phyloP scores from a whole-genome alignment of 2,888 invertebrate species.

The Dicyrtoma fusca region DNA sequence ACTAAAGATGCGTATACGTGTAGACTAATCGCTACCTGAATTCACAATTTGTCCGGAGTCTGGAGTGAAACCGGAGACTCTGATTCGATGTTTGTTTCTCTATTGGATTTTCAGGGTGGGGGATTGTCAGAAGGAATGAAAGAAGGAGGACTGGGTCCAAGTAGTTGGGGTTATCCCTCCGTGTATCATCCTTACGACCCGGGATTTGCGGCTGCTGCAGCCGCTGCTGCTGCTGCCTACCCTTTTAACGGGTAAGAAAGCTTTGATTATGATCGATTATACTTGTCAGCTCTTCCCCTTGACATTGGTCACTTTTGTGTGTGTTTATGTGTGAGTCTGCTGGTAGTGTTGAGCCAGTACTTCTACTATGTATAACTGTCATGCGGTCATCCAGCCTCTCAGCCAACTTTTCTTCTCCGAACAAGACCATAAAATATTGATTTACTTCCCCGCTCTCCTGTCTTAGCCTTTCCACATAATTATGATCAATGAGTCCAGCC shows the following conservation, averaged over 20 bases:
- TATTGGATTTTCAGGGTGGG: constrained; percentile 41
- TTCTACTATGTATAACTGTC: constrained; percentile 34
- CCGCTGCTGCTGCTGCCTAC: constrained; percentile 83
- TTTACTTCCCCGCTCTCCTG: not conserved
- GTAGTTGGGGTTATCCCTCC: constrained; percentile 87
- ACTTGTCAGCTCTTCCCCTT: constrained; percentile 28
- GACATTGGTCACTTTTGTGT: constrained; percentile 32
- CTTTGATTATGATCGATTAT: constrained; percentile 54
- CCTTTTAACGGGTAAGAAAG: constrained; percentile 90
- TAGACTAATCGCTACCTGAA: too few species aligned
- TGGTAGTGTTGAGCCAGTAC: too few species aligned
- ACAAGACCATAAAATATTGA: constrained; percentile 6
- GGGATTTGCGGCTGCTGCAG: constrained; percentile 59
- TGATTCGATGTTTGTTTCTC: constrained; percentile 21
- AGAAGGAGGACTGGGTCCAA: constrained; percentile 69
- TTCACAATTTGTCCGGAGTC: too few species aligned
- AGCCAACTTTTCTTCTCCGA: constrained; percentile 38
- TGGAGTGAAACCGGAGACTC: not conserved
- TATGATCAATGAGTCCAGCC: constrained; percentile 55
- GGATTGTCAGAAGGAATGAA: constrained; percentile 49
- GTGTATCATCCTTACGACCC: constrained; percentile 90
- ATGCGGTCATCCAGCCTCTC: constrained; percentile 44
- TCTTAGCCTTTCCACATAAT: constrained; percentile 43
- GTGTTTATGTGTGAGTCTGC: not conserved
- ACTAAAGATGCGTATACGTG: too few species aligned